Evolutionary conservation across 2,888 invertebrate genomes (phyloP).

Genomic region (Empis stercorea): DNA sequence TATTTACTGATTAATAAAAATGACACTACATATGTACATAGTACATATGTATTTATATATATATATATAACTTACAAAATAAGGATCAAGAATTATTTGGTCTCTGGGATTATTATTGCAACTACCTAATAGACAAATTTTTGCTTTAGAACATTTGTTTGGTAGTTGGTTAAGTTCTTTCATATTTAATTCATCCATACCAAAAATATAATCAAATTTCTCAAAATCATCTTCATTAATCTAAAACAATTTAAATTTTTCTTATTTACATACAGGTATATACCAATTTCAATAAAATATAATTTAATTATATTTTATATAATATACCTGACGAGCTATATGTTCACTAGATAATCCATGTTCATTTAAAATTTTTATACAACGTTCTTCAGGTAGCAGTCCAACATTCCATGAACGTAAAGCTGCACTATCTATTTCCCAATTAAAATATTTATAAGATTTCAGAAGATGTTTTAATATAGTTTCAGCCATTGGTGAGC

Average conservation of each 20-base stretch:
- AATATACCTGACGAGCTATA: constrained; percentile 42
- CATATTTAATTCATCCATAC: constrained; percentile 84
- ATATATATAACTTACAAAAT: constrained; percentile 56
- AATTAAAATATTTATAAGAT: constrained; percentile 40
- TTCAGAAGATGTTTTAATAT: constrained; percentile 45
- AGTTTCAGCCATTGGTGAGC: constrained; percentile 90
- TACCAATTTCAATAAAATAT: too few relatives aligned
- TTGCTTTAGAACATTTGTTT: constrained; percentile 49
- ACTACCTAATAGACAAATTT: constrained; percentile 63
- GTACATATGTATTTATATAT: too few relatives aligned
- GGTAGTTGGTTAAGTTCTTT: constrained; percentile 45
- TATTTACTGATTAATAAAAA: neutral
- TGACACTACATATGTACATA: too few relatives aligned
- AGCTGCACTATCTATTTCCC: constrained; percentile 83
- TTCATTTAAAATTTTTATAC: constrained; percentile 41
- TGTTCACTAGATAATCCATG: constrained; percentile 49
- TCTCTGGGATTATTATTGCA: constrained; percentile 63
- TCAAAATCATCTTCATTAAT: constrained; percentile 58
- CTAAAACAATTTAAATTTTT: constrained; percentile 37
- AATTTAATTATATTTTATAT: too few relatives aligned
- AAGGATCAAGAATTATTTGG: constrained; percentile 73
- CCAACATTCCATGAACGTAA: constrained; percentile 78
- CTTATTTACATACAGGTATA: neutral
- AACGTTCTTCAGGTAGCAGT: constrained; percentile 55
- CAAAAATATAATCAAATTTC: constrained; percentile 76